Base-by-base conservation (phyloP, 1,140 invertebrate species). In the Cydia pomonella region DNA sequence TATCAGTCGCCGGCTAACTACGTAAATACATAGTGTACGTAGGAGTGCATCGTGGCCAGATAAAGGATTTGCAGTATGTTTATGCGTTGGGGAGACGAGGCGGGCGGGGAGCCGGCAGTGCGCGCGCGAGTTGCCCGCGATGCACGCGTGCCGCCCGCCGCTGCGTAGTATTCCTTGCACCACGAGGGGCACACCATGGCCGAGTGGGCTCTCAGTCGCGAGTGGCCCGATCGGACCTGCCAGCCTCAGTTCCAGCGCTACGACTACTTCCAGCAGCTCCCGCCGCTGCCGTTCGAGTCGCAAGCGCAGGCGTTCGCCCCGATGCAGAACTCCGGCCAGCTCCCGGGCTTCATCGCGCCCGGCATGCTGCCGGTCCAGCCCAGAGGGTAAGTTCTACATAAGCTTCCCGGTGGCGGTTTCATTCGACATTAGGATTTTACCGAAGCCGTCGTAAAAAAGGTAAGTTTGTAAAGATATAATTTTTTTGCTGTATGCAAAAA, bases 21-120 rank as follows among this genome's bases (percentile, higher is more conserved):
- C 78, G 77, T 76, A 78, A 75, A 77, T 78, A 53, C 76, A 64
- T 72, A 74, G 77, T 76, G 76, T 72, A 78, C 74, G 53, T 59
- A 59, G 53, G 21, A 69, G 64, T 66, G 75, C 72, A 77, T 79
- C 74, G 80, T 79, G 74, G 77, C 69, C 77, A 85, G 81, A 82
- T 84, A 87, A 87, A 85, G 82, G 78, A 86, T 86, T 86, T 85
- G 84, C 83, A 86, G 80, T 86, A 81, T 86, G 84, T 89, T 88
- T 85, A 87, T 84, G 79, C 80, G 75, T 82, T 79, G 86, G 77
- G 76, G 73, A 50, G 27, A 72, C 44, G 79, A 69, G 74, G 64
- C 73, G 78, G 73, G 79, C 73, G 82, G 76, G 79, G 76, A 74
- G 74, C 80, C 80, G 77, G 82, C 80, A 88, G 85, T 88, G 84